Base-by-base conservation (phyloP, 1,140 invertebrate genomes). In the Drosophila neocordata region DNA sequence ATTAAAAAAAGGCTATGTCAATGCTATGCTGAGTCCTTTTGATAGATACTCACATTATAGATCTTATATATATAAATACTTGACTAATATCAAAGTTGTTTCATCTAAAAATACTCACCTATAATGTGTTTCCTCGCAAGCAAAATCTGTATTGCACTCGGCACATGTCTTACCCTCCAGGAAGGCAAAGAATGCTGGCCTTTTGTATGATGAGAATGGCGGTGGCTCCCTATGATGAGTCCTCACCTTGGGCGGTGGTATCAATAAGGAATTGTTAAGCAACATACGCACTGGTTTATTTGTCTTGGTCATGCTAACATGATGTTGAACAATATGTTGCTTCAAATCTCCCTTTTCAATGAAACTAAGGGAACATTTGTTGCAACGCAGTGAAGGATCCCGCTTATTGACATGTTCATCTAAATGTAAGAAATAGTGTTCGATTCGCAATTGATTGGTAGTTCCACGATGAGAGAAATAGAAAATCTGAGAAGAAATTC, bases 251-350 rank as follows among this genome's bases (percentile, higher is more conserved):
- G 90, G 90, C 24, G 73, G 73, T 13, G 83, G 78, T 48, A 91
- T 91, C 1, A 91, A 27, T 53, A 90, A 37, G 11, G 90, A 91
- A 53, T 91, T 91, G 15, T 88, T 85, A 0, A 91, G 63, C 13
- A 91, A 35, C 5, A 85, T 31, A 4, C 84, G 87, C 18, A 91
- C 80, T 1, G 82, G 78, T 27, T 58, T 72, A 11, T 77, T 73
- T 6, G 76, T 89, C 58, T 91, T 91, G 34, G 77, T 78, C 73
- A 91, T 76, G 69, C 80, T 91, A 4, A 79, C 20, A 51, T 94
- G 93, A 65, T 93, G 92, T 24, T 92, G 84, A 0, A 93, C 91
- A 66, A 92, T 90, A 73, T 94, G 93, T 69, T 93, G 93, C 56
- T 93, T 94, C 5, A 94, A 66, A 77, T 93, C 92, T 20, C 90